Evolutionary conservation across 2,888 invertebrate genomes (phyloP), one percentile per base, ranked within the genome.

Genomic region (Hyles lineata): DNA sequence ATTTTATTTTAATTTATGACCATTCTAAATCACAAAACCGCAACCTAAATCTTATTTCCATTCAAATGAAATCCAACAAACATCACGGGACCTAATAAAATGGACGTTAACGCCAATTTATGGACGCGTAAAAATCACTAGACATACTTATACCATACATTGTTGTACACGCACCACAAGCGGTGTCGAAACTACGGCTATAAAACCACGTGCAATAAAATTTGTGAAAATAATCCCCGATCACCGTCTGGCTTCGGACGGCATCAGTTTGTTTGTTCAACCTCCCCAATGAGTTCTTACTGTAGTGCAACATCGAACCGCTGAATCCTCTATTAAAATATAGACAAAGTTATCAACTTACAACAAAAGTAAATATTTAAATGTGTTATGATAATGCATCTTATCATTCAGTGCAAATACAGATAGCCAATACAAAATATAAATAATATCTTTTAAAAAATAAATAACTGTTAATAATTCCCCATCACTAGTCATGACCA

Each of bases 191-290:
- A 67, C 23, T 17, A 7, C 17, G n/a, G 50, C 43, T 7, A 50
- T 67, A 67, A 67, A 67, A 67, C 67, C 50, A 50, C 67, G 67
- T 50, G 43, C 50, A 67, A 67, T 67, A 67, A 67, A 67, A 23
- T 67, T 67, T 67, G 67, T 67, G 67, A 67, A 67, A 67, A 67
- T 67, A 67, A 67, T 67, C 23, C 23, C 50, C 5, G 67, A 67
- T 50, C 43, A 23, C 50, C 35, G n/a, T 23, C 43, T n/a, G 63
- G 35, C 15, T 23, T 21, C 35, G 43, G 43, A 23, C 67, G 23
- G 67, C 21, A 11, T 23, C 23, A 21, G 67, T 67, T 50, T 67
- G 67, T 67, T 67, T 67, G 67, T 67, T 15, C 67, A 67, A 50
- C 35, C 35, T 43, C 15, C 35, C 63, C 29, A 21, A 67, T 50